Conservation (phyloP, 1,140 invertebrate species). For the Steinernema khuongi region DNA sequence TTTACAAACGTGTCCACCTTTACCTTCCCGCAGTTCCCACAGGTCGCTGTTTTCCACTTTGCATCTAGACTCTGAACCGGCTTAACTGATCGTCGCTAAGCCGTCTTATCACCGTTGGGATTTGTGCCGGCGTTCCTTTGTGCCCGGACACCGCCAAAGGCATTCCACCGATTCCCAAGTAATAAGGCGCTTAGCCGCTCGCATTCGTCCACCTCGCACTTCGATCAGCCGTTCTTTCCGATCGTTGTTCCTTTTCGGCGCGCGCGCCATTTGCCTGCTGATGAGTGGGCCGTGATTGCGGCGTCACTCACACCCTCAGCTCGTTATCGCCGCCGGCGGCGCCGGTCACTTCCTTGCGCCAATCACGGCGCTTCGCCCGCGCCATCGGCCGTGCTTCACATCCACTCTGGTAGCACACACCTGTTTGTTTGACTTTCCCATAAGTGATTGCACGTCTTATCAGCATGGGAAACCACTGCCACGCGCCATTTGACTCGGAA, state of each 20-base stretch:
- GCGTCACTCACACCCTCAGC: not conserved
- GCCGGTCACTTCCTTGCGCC: not conserved
- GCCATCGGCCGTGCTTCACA: no score
- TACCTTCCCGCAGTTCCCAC: not conserved
- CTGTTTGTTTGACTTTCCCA: conserved; percentile 16
- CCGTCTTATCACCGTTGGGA: not conserved
- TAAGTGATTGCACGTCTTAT: conserved; percentile 15
- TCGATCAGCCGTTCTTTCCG: not conserved
- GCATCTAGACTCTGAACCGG: not conserved
- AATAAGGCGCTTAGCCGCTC: conserved; percentile 8
- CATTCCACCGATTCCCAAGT: not conserved
- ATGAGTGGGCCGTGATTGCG: not conserved
- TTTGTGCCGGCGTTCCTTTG: not conserved
- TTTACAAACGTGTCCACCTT: not conserved
- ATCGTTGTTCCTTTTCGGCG: not conserved
- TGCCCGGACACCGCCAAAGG: not conserved
- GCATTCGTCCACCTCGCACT: not conserved
- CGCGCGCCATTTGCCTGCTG: no score
- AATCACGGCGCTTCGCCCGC: no score
- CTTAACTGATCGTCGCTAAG: conserved; percentile 8
- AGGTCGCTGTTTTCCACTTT: not conserved
- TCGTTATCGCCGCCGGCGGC: not conserved
- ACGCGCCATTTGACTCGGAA: not conserved
- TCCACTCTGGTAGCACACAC: not conserved
- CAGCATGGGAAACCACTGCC: conserved; percentile 3